Evolutionary conservation across 64 coral and sea anemone species (phyloP), one percentile per base, ranked within the genome.

Genomic region (Cladopsammia gracilis): DNA sequence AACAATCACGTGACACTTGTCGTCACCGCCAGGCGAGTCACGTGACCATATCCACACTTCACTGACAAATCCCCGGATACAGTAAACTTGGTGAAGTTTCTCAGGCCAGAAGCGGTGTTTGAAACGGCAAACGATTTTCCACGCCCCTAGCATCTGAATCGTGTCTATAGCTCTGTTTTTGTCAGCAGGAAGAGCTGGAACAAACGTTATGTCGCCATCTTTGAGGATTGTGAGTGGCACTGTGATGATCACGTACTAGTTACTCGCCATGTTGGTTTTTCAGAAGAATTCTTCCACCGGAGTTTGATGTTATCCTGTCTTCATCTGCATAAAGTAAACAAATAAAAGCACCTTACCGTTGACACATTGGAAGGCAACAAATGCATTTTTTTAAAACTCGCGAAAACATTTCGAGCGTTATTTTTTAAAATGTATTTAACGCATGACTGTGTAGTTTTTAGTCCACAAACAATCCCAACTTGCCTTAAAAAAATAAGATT

Each of bases 41-140:
- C 86, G 86, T n/a, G 93, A 82, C 70, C 95, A 95, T 25, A 89
- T 93, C 96, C 96, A 98, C 88, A 98, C 84, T 83, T 98, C 93
- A 53, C 89, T 71, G 80, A 90, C 83, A 62, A 95, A 91, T 8
- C 93, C 85, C 4, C 59, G n/a, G 0, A 83, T 62, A 52, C 49
- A 49, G 48, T 50, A 92, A 60, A 98, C 24, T 42, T 75, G 72
- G 47, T 75, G 72, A 15, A 75, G 72, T 56, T 54, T 77, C 48
- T 77, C 75, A 10, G 75, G 75, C 75, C 75, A 77, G 10, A 77
- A 77, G 7, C 50, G 75, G 48, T 11, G 50, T 56, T 77, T 77
- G n/a, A 77, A 54, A 12, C 50, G 50, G 24, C 75, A 77, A 20
- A 54, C 50, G 20, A 77, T 77, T 53, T 77, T 77, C 75, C 48